Conservation (phyloP, 2,113 vertebrate genomes). For the Stegastes partitus region DNA sequence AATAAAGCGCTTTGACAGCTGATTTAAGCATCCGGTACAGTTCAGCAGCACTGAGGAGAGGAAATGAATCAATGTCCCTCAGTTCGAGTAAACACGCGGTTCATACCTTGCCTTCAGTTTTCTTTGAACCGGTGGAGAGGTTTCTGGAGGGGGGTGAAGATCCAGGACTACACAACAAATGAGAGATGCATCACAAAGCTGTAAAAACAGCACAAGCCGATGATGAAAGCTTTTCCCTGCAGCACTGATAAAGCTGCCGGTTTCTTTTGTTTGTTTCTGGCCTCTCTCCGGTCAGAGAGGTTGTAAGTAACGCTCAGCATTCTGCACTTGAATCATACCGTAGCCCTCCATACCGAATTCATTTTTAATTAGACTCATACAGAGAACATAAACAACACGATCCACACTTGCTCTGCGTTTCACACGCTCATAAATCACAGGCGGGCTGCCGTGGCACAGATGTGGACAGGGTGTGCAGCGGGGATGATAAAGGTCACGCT, state of each 20-base stretch:
- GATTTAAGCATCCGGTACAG: conserved; percentile 27
- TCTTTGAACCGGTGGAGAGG: neutral
- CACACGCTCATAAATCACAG: conserved; percentile 1
- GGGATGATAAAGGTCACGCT: conserved; percentile 37
- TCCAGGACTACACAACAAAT: neutral
- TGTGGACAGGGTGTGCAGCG: conserved; percentile 22
- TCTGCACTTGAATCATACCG: conserved; percentile 5
- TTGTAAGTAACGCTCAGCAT: conserved; percentile 29
- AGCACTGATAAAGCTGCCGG: neutral
- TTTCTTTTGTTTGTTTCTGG: neutral
- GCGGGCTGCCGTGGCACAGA: conserved; percentile 9
- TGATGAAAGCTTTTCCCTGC: neutral
- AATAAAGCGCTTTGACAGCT: conserved; percentile 17
- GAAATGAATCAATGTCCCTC: neutral
- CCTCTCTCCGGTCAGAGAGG: conserved; percentile 9
- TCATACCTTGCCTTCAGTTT: neutral
- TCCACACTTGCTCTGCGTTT: neutral
- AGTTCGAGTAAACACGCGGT: neutral
- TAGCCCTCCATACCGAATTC: conserved; percentile 14
- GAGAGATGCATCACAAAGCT: neutral
- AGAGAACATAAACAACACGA: conserved; percentile 31
- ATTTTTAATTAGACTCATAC: conserved; percentile 40
- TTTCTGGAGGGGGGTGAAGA: neutral
- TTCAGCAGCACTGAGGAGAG: conserved; percentile 5
- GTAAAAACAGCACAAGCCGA: neutral